These are phyloP conservation scores for Pelusios castaneus DNA, from an alignment of 2,113 vertebrate genomes.

Conservation along the genomic window DNA sequence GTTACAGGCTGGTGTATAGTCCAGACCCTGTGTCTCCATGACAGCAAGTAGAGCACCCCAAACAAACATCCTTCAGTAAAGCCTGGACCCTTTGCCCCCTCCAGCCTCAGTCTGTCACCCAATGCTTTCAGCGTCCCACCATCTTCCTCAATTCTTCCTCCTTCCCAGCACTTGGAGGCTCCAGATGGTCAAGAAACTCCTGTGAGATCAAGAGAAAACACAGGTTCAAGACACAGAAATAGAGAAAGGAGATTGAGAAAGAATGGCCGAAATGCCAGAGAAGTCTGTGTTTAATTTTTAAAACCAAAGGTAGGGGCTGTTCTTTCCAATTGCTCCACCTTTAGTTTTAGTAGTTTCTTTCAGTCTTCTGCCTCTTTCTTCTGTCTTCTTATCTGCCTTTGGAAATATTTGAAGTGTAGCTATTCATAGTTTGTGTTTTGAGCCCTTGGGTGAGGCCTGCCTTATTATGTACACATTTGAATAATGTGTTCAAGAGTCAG, in stretches of 20 bases:
- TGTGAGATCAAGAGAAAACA: background rate
- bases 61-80: background rate
- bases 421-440: conserved; percentile 37
- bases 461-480: conserved; percentile 58
- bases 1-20: too few species aligned
- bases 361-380: background rate
- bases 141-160: background rate
- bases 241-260: conserved; percentile 45
- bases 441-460: conserved; percentile 16
- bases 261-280: conserved; percentile 41
- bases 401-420: conserved; percentile 26
- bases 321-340: conserved; percentile 38
- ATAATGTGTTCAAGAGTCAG: conserved; percentile 54
- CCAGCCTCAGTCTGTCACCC: background rate
- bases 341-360: conserved; percentile 1
- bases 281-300: conserved; percentile 54
- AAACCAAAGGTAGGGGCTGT: conserved; percentile 60
- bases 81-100: background rate
- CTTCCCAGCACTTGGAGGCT: conserved; percentile 8
- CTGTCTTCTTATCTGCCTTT: background rate
- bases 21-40: too few species aligned
- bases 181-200: conserved; percentile 3
- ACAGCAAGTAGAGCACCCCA: background rate
- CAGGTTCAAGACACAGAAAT: conserved; percentile 8
- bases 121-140: background rate